Evolutionary conservation across 2,888 invertebrate species (phyloP), one percentile per base, ranked within the genome.

Genomic region (Ectobius pallidus): DNA sequence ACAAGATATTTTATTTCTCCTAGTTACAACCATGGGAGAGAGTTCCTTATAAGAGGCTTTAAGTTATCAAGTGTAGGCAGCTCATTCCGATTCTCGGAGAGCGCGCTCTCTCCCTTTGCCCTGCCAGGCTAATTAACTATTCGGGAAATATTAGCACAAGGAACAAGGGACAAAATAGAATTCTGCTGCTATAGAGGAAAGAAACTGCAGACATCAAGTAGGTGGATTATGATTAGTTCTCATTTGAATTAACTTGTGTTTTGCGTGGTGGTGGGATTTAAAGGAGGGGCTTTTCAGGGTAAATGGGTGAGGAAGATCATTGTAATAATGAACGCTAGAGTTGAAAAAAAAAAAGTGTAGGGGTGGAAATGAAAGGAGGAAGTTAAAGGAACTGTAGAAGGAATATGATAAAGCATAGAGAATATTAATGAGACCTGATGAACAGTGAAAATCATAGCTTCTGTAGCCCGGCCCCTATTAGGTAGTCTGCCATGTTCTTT

Each of bases 171-270:
- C 58, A 58, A 30, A 58, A 58, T 18, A 39, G 62, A 62, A 39
- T n/a, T 61, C 30, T 1, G 32, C n/a, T 27, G 30, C 30, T 3
- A 32, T 3, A 32, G 14, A 11, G 62, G 7, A 62, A 62, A 62
- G 62, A 62, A 62, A 65, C 18, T 42, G 9, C 20, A 44, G 65
- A 65, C 46, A 46, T 18, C 44, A 44, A 65, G 46, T 58, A 58
- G 65, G 65, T 46, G 65, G 44, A 27, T 46, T 65, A 65, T 65
- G 46, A 65, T 65, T 25, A 46, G n/a, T 46, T 27, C 65, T 44
- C 65, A 65, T 65, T 65, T 65, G 65, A 65, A 65, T 65, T 44
- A 65, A 65, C 46, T 46, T 46, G 65, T 65, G 65, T 65, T 65
- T 65, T 65, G 65, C 65, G 65, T 65, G 65, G 65, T 46, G 27